Conservation (phyloP, 2,797 vertebrate species). For the Adrianichthys oophorus region DNA sequence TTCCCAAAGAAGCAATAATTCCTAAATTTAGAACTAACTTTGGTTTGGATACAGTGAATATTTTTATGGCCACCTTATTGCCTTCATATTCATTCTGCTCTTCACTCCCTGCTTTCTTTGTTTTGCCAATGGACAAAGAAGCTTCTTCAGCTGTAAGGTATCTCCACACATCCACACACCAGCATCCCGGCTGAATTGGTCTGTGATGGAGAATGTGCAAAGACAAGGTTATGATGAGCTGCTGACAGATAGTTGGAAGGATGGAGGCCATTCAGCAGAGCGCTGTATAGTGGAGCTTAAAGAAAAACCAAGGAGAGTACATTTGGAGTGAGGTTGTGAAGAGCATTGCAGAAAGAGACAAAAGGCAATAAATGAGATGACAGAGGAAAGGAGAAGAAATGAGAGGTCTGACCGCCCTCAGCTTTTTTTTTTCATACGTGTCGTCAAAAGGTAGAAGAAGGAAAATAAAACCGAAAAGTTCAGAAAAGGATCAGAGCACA, state of each 20-base stretch:
- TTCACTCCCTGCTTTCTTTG: slow-evolving; percentile 5
- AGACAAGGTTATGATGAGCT: slow-evolving; percentile 49
- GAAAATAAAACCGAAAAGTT: slow-evolving; percentile 17
- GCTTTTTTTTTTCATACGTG: slow-evolving; percentile 3
- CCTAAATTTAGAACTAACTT: no score
- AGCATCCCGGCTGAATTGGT: slow-evolving; percentile 38
- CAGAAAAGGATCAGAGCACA: slow-evolving; percentile 12
- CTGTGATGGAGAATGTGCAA: slow-evolving; percentile 36
- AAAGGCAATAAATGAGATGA: slow-evolving; percentile 14
- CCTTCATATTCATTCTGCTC: neutral
- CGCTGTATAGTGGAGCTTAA: slow-evolving; percentile 18
- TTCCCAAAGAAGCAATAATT: no score
- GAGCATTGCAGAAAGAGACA: slow-evolving; percentile 5
- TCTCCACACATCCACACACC: slow-evolving; percentile 44
- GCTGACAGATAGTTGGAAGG: slow-evolving; percentile 37
- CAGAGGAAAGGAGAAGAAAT: slow-evolving; percentile 26
- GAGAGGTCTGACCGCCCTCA: slow-evolving; percentile 14
- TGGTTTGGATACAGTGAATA: neutral
- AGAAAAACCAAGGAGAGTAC: neutral
- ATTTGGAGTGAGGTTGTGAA: no score
- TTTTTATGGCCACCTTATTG: neutral
- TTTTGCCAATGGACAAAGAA: slow-evolving; percentile 44
- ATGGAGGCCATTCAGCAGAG: slow-evolving; percentile 24
- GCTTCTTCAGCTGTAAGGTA: slow-evolving; percentile 31
- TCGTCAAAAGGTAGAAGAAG: slow-evolving; percentile 4